These are phyloP conservation scores for Melospiza georgiana DNA, from an alignment of 2,113 vertebrate genomes.

Conservation along the genomic window DNA sequence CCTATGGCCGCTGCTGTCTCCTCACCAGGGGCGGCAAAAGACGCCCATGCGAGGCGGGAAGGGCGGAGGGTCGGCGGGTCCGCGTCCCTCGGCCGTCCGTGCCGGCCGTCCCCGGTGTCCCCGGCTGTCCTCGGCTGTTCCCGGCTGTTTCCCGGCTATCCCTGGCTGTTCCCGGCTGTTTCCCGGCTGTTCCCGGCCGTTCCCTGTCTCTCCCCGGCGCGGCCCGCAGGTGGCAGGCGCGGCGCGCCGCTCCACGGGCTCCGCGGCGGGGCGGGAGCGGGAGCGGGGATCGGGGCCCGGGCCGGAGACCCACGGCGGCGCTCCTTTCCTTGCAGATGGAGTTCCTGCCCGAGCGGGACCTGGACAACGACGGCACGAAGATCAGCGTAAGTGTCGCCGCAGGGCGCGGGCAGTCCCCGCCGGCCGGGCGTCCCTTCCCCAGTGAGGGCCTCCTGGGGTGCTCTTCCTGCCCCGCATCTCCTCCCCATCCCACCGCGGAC, in stretches of 20 bases:
- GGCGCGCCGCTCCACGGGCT: not conserved
- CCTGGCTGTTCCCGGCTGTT: too few relatives aligned
- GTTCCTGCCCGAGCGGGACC: slow-evolving; percentile 75
- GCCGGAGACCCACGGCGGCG: not conserved
- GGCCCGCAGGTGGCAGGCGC: slow-evolving; percentile 28
- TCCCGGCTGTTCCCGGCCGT: not conserved
- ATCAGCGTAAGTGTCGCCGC: slow-evolving; percentile 76
- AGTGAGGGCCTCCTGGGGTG: too few relatives aligned
- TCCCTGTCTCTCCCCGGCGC: not conserved
- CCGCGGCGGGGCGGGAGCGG: not conserved
- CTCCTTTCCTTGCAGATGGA: slow-evolving; percentile 70
- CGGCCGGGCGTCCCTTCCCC: too few relatives aligned
- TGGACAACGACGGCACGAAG: slow-evolving; percentile 78
- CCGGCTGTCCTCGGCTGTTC: not conserved
- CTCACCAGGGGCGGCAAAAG: not conserved
- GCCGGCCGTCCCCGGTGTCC: too few relatives aligned
- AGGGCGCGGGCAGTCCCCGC: not conserved
- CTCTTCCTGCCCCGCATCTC: not conserved
- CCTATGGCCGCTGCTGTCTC: not conserved
- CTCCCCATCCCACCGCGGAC: fast-evolving
- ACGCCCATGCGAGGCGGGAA: too few relatives aligned
- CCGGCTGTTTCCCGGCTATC: not conserved
- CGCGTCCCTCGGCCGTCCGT: fast-evolving
- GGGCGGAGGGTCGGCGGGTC: fast-evolving
- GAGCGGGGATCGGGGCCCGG: not conserved